phyloP scores from a whole-genome alignment of 1,140 invertebrate genomes.

The Popillia japonica region DNA sequence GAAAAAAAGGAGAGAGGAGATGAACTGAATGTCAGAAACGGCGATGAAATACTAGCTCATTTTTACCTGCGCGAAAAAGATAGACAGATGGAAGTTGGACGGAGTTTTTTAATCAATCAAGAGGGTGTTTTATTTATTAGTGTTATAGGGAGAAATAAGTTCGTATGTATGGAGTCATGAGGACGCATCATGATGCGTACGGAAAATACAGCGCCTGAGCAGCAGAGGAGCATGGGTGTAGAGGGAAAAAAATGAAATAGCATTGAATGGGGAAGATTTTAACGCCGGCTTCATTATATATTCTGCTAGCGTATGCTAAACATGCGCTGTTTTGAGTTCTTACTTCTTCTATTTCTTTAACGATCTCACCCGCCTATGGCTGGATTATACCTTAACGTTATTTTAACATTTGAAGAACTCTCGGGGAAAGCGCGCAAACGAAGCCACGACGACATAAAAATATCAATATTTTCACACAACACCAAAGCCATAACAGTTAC shows the following conservation, averaged over 20 bases:
- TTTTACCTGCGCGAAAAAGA: background rate
- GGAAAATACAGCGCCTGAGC: too few species aligned
- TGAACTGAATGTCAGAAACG: background rate
- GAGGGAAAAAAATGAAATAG: conserved; percentile 9
- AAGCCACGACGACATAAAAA: conserved; percentile 15
- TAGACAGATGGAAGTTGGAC: background rate
- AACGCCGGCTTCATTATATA: conserved; percentile 29
- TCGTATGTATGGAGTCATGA: too few species aligned
- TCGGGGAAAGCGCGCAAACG: background rate
- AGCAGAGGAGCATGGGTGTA: too few species aligned
- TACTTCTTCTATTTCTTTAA: conserved; percentile 34
- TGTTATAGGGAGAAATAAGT: too few species aligned
- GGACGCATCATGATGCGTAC: too few species aligned
- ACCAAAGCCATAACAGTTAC: conserved; percentile 20
- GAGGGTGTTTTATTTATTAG: too few species aligned
- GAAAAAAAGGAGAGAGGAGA: too few species aligned
- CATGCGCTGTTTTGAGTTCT: conserved; percentile 30
- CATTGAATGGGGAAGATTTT: background rate
- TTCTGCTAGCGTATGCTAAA: conserved; percentile 26
- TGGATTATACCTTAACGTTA: conserved; percentile 26
- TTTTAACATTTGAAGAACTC: conserved; percentile 27
- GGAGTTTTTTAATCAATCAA: conserved; percentile 32
- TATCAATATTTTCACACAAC: conserved; percentile 24
- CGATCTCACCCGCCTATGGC: background rate
- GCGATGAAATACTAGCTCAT: background rate